A percentile compares a stretch with the other conserved stretches of the same genome.
phyloP scores from a whole-genome alignment of 2,113 vertebrate species.

The Steatornis caripensis region DNA sequence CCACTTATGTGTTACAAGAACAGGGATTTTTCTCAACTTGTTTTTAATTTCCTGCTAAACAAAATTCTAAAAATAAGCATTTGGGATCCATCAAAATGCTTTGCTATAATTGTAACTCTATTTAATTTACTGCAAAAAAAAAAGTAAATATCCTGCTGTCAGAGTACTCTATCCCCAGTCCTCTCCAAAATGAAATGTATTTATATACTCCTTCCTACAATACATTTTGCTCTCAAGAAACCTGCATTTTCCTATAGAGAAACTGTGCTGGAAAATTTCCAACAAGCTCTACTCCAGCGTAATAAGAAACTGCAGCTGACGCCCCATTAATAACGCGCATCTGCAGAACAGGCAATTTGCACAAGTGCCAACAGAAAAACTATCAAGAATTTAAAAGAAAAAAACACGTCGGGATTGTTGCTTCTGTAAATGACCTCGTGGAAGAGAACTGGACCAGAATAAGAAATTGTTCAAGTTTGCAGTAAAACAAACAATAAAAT shows the following conservation, averaged over 20 bases:
- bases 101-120: background rate
- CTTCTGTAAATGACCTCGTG: constrained; percentile 13
- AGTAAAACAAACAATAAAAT: background rate
- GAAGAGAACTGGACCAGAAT: background rate
- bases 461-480: background rate
- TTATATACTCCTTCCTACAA: background rate
- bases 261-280: background rate
- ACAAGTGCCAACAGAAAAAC: background rate
- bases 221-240: background rate
- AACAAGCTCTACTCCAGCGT: background rate
- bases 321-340: background rate
- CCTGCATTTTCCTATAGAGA: background rate
- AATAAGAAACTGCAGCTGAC: background rate
- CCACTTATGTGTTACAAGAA: background rate
- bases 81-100: constrained; percentile 5
- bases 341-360: constrained; percentile 25
- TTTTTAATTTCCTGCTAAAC: constrained; percentile 38
- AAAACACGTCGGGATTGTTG: background rate
- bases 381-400: background rate
- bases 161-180: background rate
- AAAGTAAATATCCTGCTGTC: background rate
- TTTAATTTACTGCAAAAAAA: background rate
- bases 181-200: background rate
- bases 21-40: background rate
- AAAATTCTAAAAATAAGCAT: constrained; percentile 2